Evolutionary conservation across 2,888 invertebrate species (phyloP).

Genomic region (Ormyrus rosae): DNA sequence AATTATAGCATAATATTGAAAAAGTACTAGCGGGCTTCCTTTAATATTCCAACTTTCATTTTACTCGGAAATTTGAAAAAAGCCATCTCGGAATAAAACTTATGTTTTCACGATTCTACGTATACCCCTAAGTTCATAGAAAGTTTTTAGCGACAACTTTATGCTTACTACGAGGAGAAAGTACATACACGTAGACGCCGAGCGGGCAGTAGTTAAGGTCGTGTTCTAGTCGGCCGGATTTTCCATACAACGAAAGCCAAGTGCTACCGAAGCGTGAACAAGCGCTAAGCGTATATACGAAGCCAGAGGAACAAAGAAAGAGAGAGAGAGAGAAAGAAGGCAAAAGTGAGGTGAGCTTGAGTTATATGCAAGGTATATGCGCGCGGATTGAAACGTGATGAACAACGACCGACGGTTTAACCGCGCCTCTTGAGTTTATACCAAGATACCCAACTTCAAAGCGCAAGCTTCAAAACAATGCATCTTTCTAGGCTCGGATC

Average conservation of each 20-base stretch:
- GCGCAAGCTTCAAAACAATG: background rate
- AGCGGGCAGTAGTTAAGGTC: slow-evolving; percentile 56
- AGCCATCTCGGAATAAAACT: too few species aligned
- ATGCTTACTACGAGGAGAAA: background rate
- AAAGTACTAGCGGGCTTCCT: too few species aligned
- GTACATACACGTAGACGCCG: slow-evolving; percentile 2
- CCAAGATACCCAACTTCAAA: slow-evolving; percentile 9
- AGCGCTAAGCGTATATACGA: slow-evolving; percentile 36
- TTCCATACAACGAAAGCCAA: slow-evolving; percentile 42
- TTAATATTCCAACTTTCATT: too few species aligned
- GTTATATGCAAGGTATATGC: slow-evolving; percentile 1
- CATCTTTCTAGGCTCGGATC: background rate
- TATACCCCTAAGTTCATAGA: background rate
- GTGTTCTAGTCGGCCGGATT: slow-evolving; percentile 54
- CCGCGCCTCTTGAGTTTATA: background rate
- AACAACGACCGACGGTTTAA: background rate
- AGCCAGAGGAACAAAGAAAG: slow-evolving; percentile 3
- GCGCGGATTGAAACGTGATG: background rate
- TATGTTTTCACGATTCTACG: too few species aligned
- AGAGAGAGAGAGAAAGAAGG: background rate
- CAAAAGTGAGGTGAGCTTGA: slow-evolving; percentile 1
- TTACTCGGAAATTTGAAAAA: too few species aligned
- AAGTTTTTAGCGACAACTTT: slow-evolving; percentile 12
- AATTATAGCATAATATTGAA: too few species aligned
- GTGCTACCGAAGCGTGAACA: slow-evolving; percentile 44